Percentiles rank a stretch among this genome's conserved stretches.
Conservation (phyloP, 2,888 invertebrate genomes). For the Zeuzera pyrina region DNA sequence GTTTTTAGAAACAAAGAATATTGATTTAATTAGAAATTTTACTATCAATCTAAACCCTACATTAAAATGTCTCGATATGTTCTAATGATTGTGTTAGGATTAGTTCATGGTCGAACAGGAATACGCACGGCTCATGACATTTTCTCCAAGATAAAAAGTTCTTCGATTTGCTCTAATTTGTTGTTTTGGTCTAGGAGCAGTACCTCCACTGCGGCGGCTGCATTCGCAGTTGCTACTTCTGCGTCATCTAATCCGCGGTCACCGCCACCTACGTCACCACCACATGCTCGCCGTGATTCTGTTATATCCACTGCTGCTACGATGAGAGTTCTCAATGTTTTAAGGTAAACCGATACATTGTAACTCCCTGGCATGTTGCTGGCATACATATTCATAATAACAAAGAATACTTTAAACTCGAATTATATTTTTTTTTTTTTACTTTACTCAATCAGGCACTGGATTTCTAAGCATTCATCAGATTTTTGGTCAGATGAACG, state of each 20-base stretch:
- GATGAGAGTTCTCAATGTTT: conserved; percentile 91
- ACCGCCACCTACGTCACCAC: conserved; percentile 66
- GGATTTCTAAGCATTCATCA: conserved; percentile 93
- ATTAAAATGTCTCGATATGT: too few relatives aligned
- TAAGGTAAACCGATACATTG: conserved; percentile 65
- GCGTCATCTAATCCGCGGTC: conserved; percentile 88
- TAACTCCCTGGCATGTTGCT: not conserved
- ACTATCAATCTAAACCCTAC: too few relatives aligned
- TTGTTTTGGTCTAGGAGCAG: conserved; percentile 81
- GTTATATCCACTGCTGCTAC: conserved; percentile 94
- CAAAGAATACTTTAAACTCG: not conserved
- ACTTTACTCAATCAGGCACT: conserved; percentile 73
- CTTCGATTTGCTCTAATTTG: too few relatives aligned
- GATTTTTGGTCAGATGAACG: conserved; percentile 87
- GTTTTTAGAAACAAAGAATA: too few relatives aligned
- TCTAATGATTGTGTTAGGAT: too few relatives aligned
- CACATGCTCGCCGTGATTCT: conserved; percentile 72
- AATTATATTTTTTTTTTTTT: not conserved
- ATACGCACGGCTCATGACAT: too few relatives aligned
- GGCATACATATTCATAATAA: not conserved
- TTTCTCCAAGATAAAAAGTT: too few relatives aligned
- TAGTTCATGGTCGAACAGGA: too few relatives aligned
- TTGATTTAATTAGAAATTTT: too few relatives aligned
- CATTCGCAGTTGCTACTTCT: conserved; percentile 93
- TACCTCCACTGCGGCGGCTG: conserved; percentile 89